These are phyloP conservation scores for Philonicus albiceps DNA, from an alignment of 2,888 invertebrate genomes.

Conservation along the genomic window DNA sequence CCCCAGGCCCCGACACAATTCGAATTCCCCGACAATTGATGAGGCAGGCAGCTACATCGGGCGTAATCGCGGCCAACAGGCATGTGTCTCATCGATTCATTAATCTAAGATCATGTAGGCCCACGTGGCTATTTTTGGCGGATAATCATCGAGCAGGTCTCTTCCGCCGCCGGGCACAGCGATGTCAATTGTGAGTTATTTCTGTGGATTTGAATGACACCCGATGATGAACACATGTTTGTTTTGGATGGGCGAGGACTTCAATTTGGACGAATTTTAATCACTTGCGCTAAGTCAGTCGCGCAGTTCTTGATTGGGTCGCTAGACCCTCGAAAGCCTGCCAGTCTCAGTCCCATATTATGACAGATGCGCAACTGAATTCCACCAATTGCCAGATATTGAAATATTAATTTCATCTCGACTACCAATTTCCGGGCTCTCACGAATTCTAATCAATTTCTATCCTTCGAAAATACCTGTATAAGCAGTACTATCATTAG, in stretches of 20 bases:
- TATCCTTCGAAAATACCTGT: not conserved
- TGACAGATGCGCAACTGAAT: slow-evolving; percentile 20
- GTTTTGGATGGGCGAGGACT: slow-evolving; percentile 47
- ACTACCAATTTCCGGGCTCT: not conserved
- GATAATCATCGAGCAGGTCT: slow-evolving; percentile 41
- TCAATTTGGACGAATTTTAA: slow-evolving; percentile 40
- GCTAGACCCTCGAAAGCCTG: not conserved
- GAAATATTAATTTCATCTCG: not conserved
- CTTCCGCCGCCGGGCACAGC: slow-evolving; percentile 13
- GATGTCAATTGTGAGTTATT: slow-evolving; percentile 50
- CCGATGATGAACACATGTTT: slow-evolving; percentile 57
- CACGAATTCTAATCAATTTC: not conserved
- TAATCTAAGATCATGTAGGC: slow-evolving; percentile 32
- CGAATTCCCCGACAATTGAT: slow-evolving; percentile 27
- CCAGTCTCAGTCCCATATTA: not conserved
- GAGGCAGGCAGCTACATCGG: slow-evolving; percentile 8
- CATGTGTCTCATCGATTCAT: slow-evolving; percentile 42
- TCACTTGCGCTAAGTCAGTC: not conserved
- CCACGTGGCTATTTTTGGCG: slow-evolving; percentile 42
- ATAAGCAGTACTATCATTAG: too few relatives aligned
- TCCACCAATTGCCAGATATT: not conserved
- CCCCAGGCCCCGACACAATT: not conserved
- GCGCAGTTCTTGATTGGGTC: slow-evolving; percentile 19
- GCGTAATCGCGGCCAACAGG: slow-evolving; percentile 13
- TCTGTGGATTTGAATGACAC: slow-evolving; percentile 53